These are phyloP conservation scores for Lypha dubia DNA, from an alignment of 2,888 invertebrate species.

Conservation along the genomic window DNA sequence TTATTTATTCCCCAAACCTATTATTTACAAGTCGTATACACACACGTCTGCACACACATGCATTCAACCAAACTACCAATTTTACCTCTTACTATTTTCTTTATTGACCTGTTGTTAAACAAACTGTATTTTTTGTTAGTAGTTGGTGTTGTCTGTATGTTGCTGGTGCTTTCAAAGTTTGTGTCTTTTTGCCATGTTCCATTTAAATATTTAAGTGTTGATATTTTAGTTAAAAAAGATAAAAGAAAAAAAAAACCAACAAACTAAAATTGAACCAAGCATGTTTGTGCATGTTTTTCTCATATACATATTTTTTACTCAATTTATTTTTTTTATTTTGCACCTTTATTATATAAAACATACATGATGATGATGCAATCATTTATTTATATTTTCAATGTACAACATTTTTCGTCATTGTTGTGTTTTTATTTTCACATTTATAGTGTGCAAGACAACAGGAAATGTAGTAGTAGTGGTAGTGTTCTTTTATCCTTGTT, in stretches of 20 bases:
- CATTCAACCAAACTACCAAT: not conserved
- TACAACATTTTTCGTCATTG: conserved; percentile 41
- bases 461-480: not conserved
- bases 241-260: conserved; percentile 3
- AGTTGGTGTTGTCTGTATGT: conserved; percentile 9
- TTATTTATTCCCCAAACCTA: conserved; percentile 43
- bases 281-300: conserved; percentile 54
- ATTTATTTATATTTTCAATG: conserved; percentile 62
- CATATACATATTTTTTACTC: not conserved
- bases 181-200: conserved; percentile 43
- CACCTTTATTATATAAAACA: conserved; percentile 42
- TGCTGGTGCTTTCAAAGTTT: not conserved
- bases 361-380: conserved; percentile 54
- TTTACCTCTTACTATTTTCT: conserved; percentile 19
- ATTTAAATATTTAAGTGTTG: conserved; percentile 67
- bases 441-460: conserved; percentile 40
- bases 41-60: not conserved
- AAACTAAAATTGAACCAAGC: too few species aligned
- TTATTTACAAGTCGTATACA: not conserved
- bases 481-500: conserved; percentile 59
- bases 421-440: conserved; percentile 50
- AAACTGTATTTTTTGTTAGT: conserved; percentile 26
- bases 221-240: conserved; percentile 49
- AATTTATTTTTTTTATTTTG: conserved; percentile 27
- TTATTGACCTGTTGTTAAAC: conserved; percentile 62